phyloP scores from a whole-genome alignment of 2,888 invertebrate genomes.

The Apodemia zela region DNA sequence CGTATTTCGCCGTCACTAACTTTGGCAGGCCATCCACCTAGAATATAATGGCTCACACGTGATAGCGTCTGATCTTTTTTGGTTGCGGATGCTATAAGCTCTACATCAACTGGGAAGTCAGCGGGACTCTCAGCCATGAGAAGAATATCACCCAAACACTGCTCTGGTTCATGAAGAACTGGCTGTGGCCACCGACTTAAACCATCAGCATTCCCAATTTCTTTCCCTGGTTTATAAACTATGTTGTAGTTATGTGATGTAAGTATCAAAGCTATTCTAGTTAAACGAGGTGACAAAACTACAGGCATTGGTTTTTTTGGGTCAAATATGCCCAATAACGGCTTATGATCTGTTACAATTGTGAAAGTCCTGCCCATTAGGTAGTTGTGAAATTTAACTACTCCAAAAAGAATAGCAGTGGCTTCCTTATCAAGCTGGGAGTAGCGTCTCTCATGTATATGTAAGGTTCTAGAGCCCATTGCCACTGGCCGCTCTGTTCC shows the following conservation, averaged over 20 bases:
- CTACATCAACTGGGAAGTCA: not conserved
- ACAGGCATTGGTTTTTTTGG: conserved; percentile 6
- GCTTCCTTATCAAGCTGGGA: conserved; percentile 29
- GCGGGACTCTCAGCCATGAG: not conserved
- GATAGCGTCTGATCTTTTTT: not conserved
- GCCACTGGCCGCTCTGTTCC: conserved; percentile 24
- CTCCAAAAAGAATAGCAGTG: conserved; percentile 24
- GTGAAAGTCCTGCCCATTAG: conserved; percentile 3
- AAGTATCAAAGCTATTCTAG: conserved; percentile 7
- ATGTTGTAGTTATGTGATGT: conserved; percentile 5
- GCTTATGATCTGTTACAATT: conserved; percentile 13
- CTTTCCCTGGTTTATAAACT: conserved; percentile 2
- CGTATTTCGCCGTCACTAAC: not conserved
- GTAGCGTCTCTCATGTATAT: conserved; percentile 25
- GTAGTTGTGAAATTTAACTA: conserved; percentile 9
- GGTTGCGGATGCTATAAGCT: not conserved
- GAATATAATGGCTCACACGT: not conserved
- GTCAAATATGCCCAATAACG: conserved; percentile 2
- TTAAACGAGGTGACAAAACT: conserved; percentile 6
- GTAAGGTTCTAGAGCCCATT: conserved; percentile 27
- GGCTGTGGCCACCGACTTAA: conserved; percentile 7
- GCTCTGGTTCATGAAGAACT: not conserved
- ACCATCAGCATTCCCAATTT: conserved; percentile 13
- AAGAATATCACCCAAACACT: not conserved
- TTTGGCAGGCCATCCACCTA: not conserved